Evolutionary conservation across 1,140 invertebrate genomes (phyloP).

Genomic region (Lycorma delicatula): DNA sequence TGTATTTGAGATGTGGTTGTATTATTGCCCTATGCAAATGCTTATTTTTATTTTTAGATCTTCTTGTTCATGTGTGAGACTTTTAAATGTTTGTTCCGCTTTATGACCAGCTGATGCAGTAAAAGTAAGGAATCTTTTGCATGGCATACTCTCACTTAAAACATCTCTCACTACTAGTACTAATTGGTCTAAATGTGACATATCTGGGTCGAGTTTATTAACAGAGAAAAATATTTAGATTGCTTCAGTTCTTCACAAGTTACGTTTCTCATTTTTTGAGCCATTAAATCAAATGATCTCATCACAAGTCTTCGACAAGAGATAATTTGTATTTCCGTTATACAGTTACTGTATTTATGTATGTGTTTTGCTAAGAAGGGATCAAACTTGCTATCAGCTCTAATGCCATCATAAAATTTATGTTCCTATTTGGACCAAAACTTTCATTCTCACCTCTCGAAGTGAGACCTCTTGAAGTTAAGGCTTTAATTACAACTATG

Average conservation of each 20-base stretch:
- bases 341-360: conserved; percentile 31
- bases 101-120: not conserved
- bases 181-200: conserved; percentile 28
- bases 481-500: too few species aligned
- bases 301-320: conserved; percentile 34
- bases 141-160: not conserved
- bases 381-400: too few species aligned
- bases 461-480: too few species aligned
- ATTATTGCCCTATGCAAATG: conserved; percentile 35
- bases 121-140: not conserved
- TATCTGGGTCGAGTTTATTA: conserved; percentile 29
- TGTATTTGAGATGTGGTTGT: conserved; percentile 35
- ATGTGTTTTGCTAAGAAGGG: conserved; percentile 35
- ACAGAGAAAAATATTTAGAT: conserved; percentile 32
- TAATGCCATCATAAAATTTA: too few species aligned
- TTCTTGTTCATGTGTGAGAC: not conserved
- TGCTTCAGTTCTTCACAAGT: conserved; percentile 23
- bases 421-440: too few species aligned
- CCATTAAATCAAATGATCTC: conserved; percentile 34
- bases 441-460: too few species aligned
- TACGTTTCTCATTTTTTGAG: conserved; percentile 19
- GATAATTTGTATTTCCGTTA: conserved; percentile 31
- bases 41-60: not conserved
- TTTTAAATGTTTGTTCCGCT: not conserved
- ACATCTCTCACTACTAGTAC: conserved; percentile 24